Evolutionary conservation across 2,113 vertebrate species (phyloP), one percentile per base, ranked within the genome.

Genomic region (Scortum barcoo): DNA sequence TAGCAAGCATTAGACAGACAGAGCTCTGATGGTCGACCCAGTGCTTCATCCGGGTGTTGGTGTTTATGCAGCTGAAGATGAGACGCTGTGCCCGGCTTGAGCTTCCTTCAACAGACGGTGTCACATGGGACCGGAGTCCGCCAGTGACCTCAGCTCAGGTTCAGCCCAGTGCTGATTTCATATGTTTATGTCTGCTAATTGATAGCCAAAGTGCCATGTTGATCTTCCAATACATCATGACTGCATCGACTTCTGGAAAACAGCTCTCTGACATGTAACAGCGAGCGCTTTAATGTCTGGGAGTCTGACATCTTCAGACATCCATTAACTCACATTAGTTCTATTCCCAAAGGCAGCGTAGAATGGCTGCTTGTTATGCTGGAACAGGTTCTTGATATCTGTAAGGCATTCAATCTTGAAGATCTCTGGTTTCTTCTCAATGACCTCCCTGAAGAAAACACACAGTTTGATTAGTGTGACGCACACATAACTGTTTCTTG

Each of bases 321-420:
- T 38, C 83, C 74, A 90, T 89, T 89, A 74, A 93, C 92, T 94
- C 88, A 95, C 98, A 86, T 99, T 99, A 71, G 96, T 93, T 78
- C 98, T 93, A 93, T 99, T 99, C 89, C 98, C 98, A 92, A 99
- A 99, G 90, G 98, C 98, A 60, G 98, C 97, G 84, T 99, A 96
- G 95, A 99, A 99, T 54, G 98, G 97, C 87, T 97, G 97, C 90
- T 96, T 97, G 93, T 95, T 95, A 20, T 96, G 95, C 83, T 95
- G 96, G 94, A 99, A 99, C 86, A 99, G 93, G 89, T 98, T 99
- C 95, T 97, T 99, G 93, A 99, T 99, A 89, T 99, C 98, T 81
- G 97, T 98, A 83, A 99, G 96, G 95, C 98, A 99, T 91, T 98
- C 97, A 2, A 99, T 98, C 96, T 99, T 99, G 94, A 99, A 99